A percentile compares a stretch with the other conserved stretches of the same genome.
These are phyloP conservation scores for Philereme transversata DNA, from an alignment of 2,888 invertebrate genomes.

Conservation along the genomic window DNA sequence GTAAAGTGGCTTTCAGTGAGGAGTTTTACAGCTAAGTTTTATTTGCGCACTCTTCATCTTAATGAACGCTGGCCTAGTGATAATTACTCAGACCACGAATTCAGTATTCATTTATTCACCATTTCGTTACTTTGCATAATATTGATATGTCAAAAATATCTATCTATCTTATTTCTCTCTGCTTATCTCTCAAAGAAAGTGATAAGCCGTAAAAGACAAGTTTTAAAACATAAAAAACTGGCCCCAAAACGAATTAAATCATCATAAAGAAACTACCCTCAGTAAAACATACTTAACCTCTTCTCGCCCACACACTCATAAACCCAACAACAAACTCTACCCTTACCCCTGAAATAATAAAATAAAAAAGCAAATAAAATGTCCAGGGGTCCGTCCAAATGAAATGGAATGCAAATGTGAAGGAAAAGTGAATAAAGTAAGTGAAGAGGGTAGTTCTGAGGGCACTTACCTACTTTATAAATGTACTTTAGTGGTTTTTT, in stretches of 20 bases:
- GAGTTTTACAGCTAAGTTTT: conserved; percentile 15
- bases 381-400: conserved; percentile 61
- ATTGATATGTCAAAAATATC: too few relatives aligned
- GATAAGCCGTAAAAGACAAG: too few relatives aligned
- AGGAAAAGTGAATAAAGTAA: conserved; percentile 50
- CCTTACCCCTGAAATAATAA: conserved; percentile 67
- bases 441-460: conserved; percentile 40
- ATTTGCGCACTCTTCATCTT: conserved; percentile 8
- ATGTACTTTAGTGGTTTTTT: conserved; percentile 8
- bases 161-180: too few relatives aligned
- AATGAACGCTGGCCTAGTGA: background rate
- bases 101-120: too few relatives aligned
- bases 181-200: too few relatives aligned
- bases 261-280: too few relatives aligned
- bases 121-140: too few relatives aligned
- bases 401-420: conserved; percentile 79
- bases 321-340: conserved; percentile 51
- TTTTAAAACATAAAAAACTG: too few relatives aligned
- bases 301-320: conserved; percentile 25
- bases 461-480: conserved; percentile 10
- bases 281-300: too few relatives aligned
- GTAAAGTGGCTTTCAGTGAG: conserved; percentile 18
- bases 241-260: too few relatives aligned
- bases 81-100: too few relatives aligned
- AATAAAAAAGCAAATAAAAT: conserved; percentile 66